Conservation (phyloP, 2,888 invertebrate species). For the Danaus chrysippus region DNA sequence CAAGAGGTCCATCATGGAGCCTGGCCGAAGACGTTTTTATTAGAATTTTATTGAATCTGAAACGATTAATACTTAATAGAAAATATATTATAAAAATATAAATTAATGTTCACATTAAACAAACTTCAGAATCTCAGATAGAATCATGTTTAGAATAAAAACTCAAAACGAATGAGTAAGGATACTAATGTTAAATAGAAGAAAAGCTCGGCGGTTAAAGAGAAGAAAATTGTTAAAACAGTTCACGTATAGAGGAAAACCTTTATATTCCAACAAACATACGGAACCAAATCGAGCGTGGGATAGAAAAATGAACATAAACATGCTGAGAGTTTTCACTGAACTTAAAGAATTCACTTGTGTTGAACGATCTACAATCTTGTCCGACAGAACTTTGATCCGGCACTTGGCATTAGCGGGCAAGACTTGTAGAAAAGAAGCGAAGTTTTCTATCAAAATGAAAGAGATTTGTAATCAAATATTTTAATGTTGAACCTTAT, state of each 20-base stretch:
- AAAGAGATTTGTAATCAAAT: background rate
- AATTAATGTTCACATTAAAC: too few relatives aligned
- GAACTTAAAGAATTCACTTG: conserved; percentile 38
- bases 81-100: too few relatives aligned
- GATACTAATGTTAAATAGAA: conserved; percentile 6
- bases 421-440: conserved; percentile 24
- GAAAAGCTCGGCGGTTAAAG: too few relatives aligned
- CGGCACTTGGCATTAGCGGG: conserved; percentile 34
- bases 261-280: conserved; percentile 17
- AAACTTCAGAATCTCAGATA: too few relatives aligned
- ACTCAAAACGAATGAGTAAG: background rate
- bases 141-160: background rate
- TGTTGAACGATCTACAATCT: conserved; percentile 43
- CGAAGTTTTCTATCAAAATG: conserved; percentile 7
- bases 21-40: too few relatives aligned
- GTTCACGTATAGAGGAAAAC: background rate
- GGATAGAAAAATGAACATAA: conserved; percentile 20
- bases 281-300: conserved; percentile 17
- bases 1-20: too few relatives aligned
- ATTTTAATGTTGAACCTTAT: too few relatives aligned
- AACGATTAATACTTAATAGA: too few relatives aligned
- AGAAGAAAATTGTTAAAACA: conserved; percentile 10
- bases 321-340: conserved; percentile 31
- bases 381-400: conserved; percentile 46
- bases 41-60: too few relatives aligned